Evolutionary conservation across 2,113 vertebrate species (phyloP).

Genomic region (Psilopsiagon aymara): DNA sequence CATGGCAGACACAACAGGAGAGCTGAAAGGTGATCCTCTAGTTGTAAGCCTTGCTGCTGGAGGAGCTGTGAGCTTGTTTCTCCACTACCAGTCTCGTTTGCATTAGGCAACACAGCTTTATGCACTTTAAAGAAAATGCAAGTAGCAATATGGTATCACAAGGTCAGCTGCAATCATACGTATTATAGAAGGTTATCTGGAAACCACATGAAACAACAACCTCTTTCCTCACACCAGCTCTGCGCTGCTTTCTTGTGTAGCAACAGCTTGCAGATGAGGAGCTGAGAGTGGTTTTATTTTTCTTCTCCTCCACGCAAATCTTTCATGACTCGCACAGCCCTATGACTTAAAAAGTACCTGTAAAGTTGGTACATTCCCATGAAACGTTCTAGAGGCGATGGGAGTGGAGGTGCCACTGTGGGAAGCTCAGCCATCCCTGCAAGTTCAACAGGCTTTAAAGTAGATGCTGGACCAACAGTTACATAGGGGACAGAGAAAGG

Average conservation of each 20-base stretch:
- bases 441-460: neutral
- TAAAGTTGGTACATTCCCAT: neutral
- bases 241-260: neutral
- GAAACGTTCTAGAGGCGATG: neutral
- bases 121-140: constrained; percentile 2
- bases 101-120: neutral
- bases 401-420: neutral
- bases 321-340: neutral
- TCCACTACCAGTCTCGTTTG: neutral
- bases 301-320: neutral
- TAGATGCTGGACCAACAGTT: neutral
- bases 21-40: neutral
- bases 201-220: neutral
- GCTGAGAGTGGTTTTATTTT: neutral
- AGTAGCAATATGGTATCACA: neutral
- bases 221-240: neutral
- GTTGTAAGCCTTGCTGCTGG: neutral
- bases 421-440: neutral
- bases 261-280: neutral
- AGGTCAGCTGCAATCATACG: neutral
- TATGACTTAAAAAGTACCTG: neutral
- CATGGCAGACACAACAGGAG: neutral
- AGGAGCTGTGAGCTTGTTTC: neutral
- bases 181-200: neutral
- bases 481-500: neutral